Conservation (phyloP, 2,113 vertebrate species). For the Sebastes schlegelii region DNA sequence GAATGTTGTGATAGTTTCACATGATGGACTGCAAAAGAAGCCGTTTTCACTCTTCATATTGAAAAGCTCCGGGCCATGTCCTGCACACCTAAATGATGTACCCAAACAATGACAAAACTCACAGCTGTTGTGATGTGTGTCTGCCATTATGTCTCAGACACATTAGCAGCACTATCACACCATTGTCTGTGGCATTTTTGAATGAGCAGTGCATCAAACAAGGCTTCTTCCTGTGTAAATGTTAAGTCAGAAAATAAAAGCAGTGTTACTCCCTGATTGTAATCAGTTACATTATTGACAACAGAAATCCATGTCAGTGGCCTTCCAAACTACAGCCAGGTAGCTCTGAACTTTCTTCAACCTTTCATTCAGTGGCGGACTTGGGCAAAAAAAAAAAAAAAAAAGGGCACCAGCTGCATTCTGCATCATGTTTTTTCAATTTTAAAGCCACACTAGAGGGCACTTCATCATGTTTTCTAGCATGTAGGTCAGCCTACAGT, state of each 20-base stretch:
- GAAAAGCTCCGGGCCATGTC: slow-evolving; percentile 2
- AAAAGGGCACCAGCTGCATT: too few relatives aligned
- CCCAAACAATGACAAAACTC: slow-evolving; percentile 26
- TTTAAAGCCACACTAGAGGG: too few relatives aligned
- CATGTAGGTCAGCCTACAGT: too few relatives aligned
- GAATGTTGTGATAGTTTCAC: background rate
- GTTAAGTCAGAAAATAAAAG: background rate
- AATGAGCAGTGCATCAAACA: slow-evolving; percentile 3
- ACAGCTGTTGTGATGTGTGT: slow-evolving; percentile 12
- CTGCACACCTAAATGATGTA: slow-evolving; percentile 18
- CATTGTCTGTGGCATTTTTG: slow-evolving; percentile 2
- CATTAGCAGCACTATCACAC: background rate
- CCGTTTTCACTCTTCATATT: slow-evolving; percentile 11
- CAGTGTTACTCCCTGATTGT: background rate
- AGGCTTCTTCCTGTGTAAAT: background rate
- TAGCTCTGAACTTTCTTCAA: too few relatives aligned
- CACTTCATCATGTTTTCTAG: too few relatives aligned
- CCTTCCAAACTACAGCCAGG: background rate
- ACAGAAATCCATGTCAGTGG: background rate
- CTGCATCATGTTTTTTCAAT: too few relatives aligned
- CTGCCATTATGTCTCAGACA: background rate
- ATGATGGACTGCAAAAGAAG: slow-evolving; percentile 15
- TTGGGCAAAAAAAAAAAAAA: too few relatives aligned
- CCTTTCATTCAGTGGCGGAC: too few relatives aligned
- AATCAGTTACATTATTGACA: background rate